A percentile compares a stretch with the other conserved stretches of the same genome.
These are phyloP conservation scores for Augochlorella aurata DNA, from an alignment of 2,888 invertebrate genomes.

Conservation along the genomic window DNA sequence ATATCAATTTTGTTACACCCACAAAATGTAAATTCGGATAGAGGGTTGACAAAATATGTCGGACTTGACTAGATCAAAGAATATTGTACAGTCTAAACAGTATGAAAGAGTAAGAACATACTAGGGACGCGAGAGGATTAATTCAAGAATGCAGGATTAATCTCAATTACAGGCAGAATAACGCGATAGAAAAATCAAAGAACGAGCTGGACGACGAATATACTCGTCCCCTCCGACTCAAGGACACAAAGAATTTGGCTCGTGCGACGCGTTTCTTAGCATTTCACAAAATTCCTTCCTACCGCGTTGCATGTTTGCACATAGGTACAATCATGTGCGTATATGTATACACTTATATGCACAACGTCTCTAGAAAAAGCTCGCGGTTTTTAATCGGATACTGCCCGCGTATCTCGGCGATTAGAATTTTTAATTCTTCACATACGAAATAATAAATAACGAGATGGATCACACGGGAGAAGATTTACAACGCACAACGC, in stretches of 20 bases:
- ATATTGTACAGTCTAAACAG: neutral
- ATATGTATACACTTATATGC: conserved; percentile 15
- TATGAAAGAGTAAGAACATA: neutral
- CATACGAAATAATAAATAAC: conserved; percentile 63
- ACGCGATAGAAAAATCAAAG: too few relatives aligned
- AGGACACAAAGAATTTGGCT: too few relatives aligned
- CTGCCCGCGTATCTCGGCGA: conserved; percentile 37
- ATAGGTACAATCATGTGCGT: conserved; percentile 21
- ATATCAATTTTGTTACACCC: too few relatives aligned
- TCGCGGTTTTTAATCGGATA: conserved; percentile 33
- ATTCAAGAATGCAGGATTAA: neutral
- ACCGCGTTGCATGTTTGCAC: conserved; percentile 31
- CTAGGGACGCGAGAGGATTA: neutral
- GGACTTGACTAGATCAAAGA: neutral
- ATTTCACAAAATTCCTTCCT: conserved; percentile 17
- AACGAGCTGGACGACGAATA: too few relatives aligned
- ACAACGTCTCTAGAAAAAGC: conserved; percentile 31
- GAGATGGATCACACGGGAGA: conserved; percentile 58
- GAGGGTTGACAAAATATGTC: too few relatives aligned
- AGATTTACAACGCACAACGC: conserved; percentile 60
- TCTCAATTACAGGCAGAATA: too few relatives aligned
- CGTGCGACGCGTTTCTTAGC: neutral
- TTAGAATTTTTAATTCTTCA: conserved; percentile 8
- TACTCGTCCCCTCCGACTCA: too few relatives aligned
- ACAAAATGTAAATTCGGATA: too few relatives aligned